Evolutionary conservation across 2,888 invertebrate species (phyloP).

Genomic region (Thymelicus sylvestris): DNA sequence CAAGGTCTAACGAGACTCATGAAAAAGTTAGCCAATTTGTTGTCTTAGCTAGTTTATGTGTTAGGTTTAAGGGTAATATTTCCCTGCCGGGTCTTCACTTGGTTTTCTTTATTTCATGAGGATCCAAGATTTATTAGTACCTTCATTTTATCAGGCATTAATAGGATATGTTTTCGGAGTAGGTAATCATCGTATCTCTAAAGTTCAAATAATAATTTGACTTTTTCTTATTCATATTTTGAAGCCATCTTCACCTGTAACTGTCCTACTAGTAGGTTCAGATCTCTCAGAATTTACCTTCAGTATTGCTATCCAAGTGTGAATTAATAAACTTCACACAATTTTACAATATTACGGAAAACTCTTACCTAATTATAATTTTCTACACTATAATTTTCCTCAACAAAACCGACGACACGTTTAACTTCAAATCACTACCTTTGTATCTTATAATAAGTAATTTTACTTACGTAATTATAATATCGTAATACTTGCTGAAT

Average conservation of each 20-base stretch:
- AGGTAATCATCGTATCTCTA: not conserved
- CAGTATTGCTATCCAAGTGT: no score
- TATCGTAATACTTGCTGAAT: no score
- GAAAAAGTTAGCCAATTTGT: conserved; percentile 37
- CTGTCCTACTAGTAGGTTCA: no score
- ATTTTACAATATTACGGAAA: no score
- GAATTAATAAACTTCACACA: no score
- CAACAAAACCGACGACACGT: no score
- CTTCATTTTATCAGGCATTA: conserved; percentile 11
- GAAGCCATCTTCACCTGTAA: not conserved
- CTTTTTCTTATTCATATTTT: not conserved
- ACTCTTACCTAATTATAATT: no score
- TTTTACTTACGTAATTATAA: no score
- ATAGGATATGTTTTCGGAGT: not conserved
- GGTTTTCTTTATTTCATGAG: conserved; percentile 19
- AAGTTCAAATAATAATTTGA: not conserved
- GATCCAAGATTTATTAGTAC: conserved; percentile 22
- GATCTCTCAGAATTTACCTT: no score
- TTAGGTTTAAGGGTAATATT: conserved; percentile 28
- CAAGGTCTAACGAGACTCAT: conserved; percentile 35
- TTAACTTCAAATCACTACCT: no score
- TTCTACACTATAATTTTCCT: no score
- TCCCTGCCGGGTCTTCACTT: conserved; percentile 2
- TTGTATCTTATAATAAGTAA: no score
- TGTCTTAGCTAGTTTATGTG: conserved; percentile 34